Conservation (phyloP, 2,888 invertebrate species). For the Pilophorus perplexus region DNA sequence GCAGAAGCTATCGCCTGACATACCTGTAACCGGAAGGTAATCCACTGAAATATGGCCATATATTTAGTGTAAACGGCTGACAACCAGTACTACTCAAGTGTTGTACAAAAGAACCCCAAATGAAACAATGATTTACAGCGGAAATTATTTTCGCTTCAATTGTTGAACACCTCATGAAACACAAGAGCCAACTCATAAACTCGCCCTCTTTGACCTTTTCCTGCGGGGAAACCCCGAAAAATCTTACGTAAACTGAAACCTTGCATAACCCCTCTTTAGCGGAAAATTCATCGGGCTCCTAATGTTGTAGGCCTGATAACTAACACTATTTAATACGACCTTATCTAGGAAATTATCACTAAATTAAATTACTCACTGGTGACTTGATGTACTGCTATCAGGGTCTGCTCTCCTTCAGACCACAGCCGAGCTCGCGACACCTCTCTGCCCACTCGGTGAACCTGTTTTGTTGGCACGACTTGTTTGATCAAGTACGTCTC, state of each 20-base stretch:
- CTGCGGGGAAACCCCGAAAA: no score
- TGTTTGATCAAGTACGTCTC: slow-evolving; percentile 85
- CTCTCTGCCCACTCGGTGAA: slow-evolving; percentile 46
- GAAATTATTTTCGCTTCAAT: no score
- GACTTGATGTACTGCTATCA: slow-evolving; percentile 44
- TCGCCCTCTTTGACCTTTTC: no score
- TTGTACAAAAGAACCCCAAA: not conserved
- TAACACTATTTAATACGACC: no score
- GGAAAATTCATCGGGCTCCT: no score
- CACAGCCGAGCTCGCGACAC: slow-evolving; percentile 51
- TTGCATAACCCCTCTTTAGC: no score
- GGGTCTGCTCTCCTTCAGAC: slow-evolving; percentile 51
- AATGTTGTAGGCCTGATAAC: no score
- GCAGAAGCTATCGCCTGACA: no score
- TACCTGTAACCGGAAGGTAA: slow-evolving; percentile 25
- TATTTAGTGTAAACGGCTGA: not conserved
- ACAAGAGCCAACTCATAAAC: no score
- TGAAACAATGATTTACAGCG: no score
- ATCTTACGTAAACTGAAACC: not conserved
- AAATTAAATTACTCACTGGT: slow-evolving; percentile 25
- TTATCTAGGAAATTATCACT: no score
- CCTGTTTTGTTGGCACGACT: slow-evolving; percentile 61
- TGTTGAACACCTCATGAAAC: no score
- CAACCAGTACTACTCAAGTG: not conserved
- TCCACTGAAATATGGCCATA: slow-evolving; percentile 34